Evolutionary conservation across 1,140 invertebrate genomes (phyloP), one percentile per base, ranked within the genome.

Genomic region (Anoplolepis gracilipes): DNA sequence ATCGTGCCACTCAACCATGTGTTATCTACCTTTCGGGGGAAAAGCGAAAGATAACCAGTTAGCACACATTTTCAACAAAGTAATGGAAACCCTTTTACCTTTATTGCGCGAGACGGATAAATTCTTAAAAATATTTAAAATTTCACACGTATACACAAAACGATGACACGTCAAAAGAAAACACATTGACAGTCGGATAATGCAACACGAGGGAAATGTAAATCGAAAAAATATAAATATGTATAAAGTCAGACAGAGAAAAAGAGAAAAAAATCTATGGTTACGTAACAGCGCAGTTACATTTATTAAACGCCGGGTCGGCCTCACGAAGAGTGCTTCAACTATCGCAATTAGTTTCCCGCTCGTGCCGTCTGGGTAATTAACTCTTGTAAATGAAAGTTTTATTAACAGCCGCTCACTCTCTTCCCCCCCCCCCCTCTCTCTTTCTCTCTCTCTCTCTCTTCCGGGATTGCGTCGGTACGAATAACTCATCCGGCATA

Each of bases 331-430:
- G 78, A 73, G 67, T 42, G 78, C 78, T 82, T 59, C 78, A 82
- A 82, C 78, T 82, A 82, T 82, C 67, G 78, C 78, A 82, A 82
- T 82, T 82, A 82, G 78, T 82, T 82, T 82, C 67, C 78, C 78
- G 78, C 67, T 82, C 53, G 39, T 82, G 36, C 78, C 78, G 78
- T 82, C 78, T 39, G 28, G 78, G 25, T 82, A 82, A 82, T 82
- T 82, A 82, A 59, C 78, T 73, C 67, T 59, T 82, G 78, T 82
- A 82, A 82, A 82, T 82, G 78, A 82, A 82, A 82, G 78, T 82
- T 82, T 82, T 82, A 82, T 82, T 82, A 82, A 82, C 78, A 73
- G 78, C 53, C 53, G 53, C 67, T 61, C 28, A 25, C 28, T 11
- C 53, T n/a, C n/a, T n/a, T n/a, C n/a, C n/a, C n/a, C n/a, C n/a